A percentile compares a stretch with the other conserved stretches of the same genome.
These are phyloP conservation scores for Zophobas morio DNA, from an alignment of 1,140 invertebrate species.

Conservation along the genomic window DNA sequence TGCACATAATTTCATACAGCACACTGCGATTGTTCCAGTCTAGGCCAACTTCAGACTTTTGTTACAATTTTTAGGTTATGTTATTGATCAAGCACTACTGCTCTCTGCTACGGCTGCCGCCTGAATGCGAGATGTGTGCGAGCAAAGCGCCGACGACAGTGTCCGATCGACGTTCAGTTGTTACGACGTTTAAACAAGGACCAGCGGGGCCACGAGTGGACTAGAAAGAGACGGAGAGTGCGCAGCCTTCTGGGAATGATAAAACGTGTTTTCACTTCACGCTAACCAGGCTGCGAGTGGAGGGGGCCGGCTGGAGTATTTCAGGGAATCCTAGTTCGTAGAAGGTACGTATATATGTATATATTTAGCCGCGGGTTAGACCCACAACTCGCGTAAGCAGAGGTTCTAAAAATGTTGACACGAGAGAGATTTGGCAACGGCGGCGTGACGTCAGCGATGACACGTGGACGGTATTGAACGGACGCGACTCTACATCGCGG, in stretches of 20 bases:
- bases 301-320: slow-evolving; percentile 49
- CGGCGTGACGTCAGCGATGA: slow-evolving; percentile 6
- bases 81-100: background rate
- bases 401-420: slow-evolving; percentile 13
- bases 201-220: no score
- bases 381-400: slow-evolving; percentile 36
- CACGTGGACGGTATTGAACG: background rate
- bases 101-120: slow-evolving; percentile 30
- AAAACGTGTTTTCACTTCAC: slow-evolving; percentile 57
- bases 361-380: slow-evolving; percentile 38
- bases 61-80: slow-evolving; percentile 24
- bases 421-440: background rate
- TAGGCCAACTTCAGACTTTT: slow-evolving; percentile 8
- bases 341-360: slow-evolving; percentile 48
- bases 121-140: slow-evolving; percentile 46
- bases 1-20: slow-evolving; percentile 6
- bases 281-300: slow-evolving; percentile 51
- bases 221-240: background rate
- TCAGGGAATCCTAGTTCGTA: slow-evolving; percentile 54
- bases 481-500: no score
- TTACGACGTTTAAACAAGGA: slow-evolving; percentile 48
- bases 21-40: slow-evolving; percentile 15
- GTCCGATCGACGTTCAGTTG: slow-evolving; percentile 32
- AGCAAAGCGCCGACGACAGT: slow-evolving; percentile 21
- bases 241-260: slow-evolving; percentile 52